phyloP scores from a whole-genome alignment of 2,888 invertebrate genomes.

The Mimachlamys varia region DNA sequence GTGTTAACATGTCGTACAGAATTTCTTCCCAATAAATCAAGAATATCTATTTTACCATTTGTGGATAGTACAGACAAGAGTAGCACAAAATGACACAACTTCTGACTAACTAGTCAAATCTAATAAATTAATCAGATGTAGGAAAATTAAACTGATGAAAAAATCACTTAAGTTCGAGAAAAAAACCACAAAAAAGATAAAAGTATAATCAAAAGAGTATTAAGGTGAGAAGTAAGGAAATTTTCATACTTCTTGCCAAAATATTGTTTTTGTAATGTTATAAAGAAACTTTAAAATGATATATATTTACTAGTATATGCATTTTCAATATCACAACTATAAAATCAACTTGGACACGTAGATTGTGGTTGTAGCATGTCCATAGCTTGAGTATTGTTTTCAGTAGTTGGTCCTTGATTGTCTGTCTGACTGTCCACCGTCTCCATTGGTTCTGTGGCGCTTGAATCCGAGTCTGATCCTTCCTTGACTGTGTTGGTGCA shows the following conservation, averaged over 20 bases:
- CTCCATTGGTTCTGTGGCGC: not conserved
- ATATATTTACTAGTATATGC: not conserved
- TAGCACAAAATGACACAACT: not conserved
- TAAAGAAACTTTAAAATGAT: not conserved
- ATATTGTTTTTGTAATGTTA: not conserved
- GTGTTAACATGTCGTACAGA: not conserved
- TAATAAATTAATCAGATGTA: too few relatives aligned
- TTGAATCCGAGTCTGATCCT: not conserved
- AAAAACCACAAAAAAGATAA: not conserved
- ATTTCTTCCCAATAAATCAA: not conserved
- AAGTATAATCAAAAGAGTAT: not conserved
- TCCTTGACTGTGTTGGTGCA: conserved; percentile 9
- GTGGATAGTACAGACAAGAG: not conserved
- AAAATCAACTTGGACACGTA: not conserved
- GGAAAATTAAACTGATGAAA: too few relatives aligned
- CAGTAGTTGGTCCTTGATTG: not conserved
- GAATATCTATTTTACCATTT: not conserved
- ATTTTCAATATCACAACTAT: not conserved
- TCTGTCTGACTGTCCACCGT: not conserved
- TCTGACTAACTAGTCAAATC: too few relatives aligned
- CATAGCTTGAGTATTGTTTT: not conserved
- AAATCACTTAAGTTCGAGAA: not conserved
- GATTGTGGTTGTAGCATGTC: not conserved
- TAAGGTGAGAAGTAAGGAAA: not conserved
- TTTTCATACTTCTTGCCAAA: not conserved